phyloP scores from a whole-genome alignment of 1,140 invertebrate species.

The Condylostylus longicornis region DNA sequence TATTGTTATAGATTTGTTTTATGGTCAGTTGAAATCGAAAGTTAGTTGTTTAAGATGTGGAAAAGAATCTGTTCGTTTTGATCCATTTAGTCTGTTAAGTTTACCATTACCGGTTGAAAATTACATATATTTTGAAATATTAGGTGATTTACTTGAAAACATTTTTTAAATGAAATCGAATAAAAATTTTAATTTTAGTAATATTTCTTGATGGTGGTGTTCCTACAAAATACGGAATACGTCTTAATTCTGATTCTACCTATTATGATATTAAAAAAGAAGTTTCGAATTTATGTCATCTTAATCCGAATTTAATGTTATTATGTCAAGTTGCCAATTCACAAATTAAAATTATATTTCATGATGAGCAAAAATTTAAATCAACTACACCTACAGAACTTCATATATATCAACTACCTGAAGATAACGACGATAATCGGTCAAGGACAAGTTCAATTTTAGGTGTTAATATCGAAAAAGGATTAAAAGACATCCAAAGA shows the following conservation, averaged over 20 bases:
- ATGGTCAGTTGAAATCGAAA: conserved; percentile 77
- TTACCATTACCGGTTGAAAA: conserved; percentile 71
- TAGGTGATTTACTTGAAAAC: conserved; percentile 36
- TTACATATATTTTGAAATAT: conserved; percentile 54
- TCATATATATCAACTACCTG: conserved; percentile 31
- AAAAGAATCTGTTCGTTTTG: conserved; percentile 69
- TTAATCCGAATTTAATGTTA: conserved; percentile 44
- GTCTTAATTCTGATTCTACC: conserved; percentile 63
- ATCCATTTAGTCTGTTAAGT: conserved; percentile 76
- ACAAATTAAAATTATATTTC: conserved; percentile 40
- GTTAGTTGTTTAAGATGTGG: conserved; percentile 64
- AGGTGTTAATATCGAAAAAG: conserved; percentile 27
- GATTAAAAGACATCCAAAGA: conserved; percentile 28
- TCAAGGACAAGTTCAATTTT: conserved; percentile 22
- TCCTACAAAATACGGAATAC: conserved; percentile 66
- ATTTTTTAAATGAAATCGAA: conserved; percentile 2
- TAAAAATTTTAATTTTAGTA: conserved; percentile 35
- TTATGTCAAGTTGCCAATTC: conserved; percentile 54
- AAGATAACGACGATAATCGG: conserved; percentile 12
- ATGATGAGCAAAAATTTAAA: conserved; percentile 32
- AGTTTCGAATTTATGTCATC: conserved; percentile 45
- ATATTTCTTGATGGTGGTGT: conserved; percentile 61
- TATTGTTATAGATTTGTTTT: conserved; percentile 78
- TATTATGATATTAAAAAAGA: conserved; percentile 57
- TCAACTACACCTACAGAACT: conserved; percentile 24